phyloP scores from a whole-genome alignment of 1,140 invertebrate species.

The Gyrodactylus bullatarudis region DNA sequence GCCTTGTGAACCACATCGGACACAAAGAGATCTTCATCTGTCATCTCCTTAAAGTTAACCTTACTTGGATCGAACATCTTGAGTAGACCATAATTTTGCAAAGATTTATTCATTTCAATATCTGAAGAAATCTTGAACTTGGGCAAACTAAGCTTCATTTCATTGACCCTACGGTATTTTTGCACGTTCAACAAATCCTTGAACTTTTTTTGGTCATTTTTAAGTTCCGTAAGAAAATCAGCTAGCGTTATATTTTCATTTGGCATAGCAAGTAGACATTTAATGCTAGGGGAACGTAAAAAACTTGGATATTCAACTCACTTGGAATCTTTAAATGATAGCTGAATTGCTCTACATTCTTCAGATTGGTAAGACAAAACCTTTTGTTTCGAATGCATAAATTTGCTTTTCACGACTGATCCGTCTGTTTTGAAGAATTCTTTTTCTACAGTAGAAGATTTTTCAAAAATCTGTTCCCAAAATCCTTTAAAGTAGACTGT shows the following conservation, averaged over 20 bases:
- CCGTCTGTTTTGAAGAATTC: not conserved
- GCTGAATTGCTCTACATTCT: not conserved
- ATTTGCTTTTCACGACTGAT: not conserved
- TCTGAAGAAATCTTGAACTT: not conserved
- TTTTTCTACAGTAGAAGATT: not conserved
- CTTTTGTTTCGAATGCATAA: not conserved
- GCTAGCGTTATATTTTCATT: not conserved
- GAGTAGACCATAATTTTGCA: not conserved
- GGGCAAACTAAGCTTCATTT: not conserved
- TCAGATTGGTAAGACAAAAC: not conserved
- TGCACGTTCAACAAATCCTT: not conserved
- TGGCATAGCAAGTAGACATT: not conserved
- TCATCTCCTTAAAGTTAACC: not conserved
- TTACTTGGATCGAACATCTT: not conserved
- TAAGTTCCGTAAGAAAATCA: not conserved
- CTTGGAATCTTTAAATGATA: not conserved
- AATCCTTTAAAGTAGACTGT: not conserved
- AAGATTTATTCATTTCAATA: not conserved
- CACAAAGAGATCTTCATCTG: not conserved
- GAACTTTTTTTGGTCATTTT: not conserved
- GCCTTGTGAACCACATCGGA: not conserved
- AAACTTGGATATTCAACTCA: no score
- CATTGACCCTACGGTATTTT: not conserved
- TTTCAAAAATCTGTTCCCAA: not conserved
- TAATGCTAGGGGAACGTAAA: no score